Percentiles rank a stretch among this genome's conserved stretches.
Evolutionary conservation across 2,797 vertebrate genomes (phyloP).

Genomic region (Lates japonicus): DNA sequence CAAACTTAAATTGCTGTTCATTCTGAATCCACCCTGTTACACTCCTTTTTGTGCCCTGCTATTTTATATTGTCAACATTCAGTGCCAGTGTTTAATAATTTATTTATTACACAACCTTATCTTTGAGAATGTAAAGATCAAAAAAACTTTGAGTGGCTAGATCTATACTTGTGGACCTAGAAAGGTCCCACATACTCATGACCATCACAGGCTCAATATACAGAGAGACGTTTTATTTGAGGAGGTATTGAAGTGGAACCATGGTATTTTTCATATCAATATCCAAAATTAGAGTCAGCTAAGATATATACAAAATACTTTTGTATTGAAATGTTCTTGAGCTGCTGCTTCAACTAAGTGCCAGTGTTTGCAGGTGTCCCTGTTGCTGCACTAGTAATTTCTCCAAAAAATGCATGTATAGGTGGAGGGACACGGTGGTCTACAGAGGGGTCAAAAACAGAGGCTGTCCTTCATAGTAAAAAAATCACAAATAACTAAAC

Average conservation of each 20-base stretch:
- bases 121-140: constrained; percentile 72
- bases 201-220: constrained; percentile 29
- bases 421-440: not conserved
- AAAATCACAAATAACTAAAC: not conserved
- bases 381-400: not conserved
- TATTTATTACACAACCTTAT: constrained; percentile 75
- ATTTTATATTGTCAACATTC: constrained; percentile 56
- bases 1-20: constrained; percentile 59
- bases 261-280: constrained; percentile 17
- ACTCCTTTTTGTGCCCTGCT: constrained; percentile 54
- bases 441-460: not conserved
- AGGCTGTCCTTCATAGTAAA: not conserved
- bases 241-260: not conserved
- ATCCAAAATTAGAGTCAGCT: not conserved
- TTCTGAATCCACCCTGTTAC: constrained; percentile 57
- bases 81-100: constrained; percentile 67
- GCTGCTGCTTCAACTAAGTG: constrained; percentile 36
- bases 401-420: not conserved
- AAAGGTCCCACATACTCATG: constrained; percentile 51
- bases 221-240: constrained; percentile 7
- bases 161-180: constrained; percentile 58
- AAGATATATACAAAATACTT: not conserved
- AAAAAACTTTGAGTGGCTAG: constrained; percentile 48
- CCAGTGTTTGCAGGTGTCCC: constrained; percentile 16
- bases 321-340: constrained; percentile 11